Percentiles rank a stretch among this genome's conserved stretches.
Conservation (phyloP, 2,888 invertebrate species). For the Eutolmus rufibarbis region DNA sequence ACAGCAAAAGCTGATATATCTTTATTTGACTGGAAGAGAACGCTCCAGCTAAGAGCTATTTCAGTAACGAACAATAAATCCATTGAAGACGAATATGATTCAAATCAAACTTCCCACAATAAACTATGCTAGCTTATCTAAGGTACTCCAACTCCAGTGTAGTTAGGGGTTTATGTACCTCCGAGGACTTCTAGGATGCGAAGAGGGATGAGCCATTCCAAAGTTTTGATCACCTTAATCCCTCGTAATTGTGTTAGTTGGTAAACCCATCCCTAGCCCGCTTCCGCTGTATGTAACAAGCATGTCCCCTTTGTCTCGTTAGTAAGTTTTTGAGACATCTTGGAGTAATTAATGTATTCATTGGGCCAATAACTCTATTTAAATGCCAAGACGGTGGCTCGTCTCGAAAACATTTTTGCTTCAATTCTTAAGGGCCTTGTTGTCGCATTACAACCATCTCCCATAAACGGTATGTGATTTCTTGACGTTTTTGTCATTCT, state of each 20-base stretch:
- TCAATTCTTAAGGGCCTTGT: not conserved
- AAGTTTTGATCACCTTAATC: not conserved
- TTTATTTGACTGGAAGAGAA: not conserved
- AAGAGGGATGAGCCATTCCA: not conserved
- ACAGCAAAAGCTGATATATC: not conserved
- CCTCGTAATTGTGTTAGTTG: not conserved
- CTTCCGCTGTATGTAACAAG: not conserved
- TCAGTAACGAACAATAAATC: not conserved
- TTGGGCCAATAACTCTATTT: not conserved
- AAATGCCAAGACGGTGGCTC: not conserved
- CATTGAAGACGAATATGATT: not conserved
- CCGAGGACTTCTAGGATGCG: not conserved
- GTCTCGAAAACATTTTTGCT: not conserved
- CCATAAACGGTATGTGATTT: not conserved
- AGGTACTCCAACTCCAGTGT: not conserved
- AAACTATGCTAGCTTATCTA: not conserved
- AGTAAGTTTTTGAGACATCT: not conserved
- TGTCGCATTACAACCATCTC: not conserved
- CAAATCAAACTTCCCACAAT: not conserved
- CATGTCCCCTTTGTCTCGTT: not conserved
- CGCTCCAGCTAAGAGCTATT: not conserved
- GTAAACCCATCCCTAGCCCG: not conserved
- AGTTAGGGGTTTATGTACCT: not conserved
- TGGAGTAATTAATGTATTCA: not conserved
- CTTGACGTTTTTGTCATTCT: not conserved